These are phyloP conservation scores for Sarcoramphus papa DNA, from an alignment of 2,797 vertebrate genomes.

Conservation along the genomic window DNA sequence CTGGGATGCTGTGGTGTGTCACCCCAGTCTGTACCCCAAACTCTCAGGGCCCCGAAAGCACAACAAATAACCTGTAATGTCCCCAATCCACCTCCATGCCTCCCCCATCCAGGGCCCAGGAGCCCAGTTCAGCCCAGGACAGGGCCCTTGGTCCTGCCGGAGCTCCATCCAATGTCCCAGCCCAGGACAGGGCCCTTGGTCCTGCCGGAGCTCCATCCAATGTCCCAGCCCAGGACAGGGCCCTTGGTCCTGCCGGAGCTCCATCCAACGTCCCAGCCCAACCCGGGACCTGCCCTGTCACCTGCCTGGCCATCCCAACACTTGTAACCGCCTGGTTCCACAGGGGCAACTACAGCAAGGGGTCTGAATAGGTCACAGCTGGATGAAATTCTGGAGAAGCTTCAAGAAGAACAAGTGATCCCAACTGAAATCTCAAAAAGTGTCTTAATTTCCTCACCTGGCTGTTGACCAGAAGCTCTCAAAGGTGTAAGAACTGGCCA, in stretches of 20 bases:
- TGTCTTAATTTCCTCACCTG: neutral
- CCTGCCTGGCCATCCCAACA: neutral
- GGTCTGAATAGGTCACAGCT: neutral
- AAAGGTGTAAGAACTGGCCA: neutral
- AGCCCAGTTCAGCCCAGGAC: neutral
- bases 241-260: neutral
- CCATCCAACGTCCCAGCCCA: rapidly evolving
- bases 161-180: neutral
- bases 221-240: neutral
- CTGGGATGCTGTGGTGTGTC: neutral
- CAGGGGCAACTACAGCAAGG: neutral
- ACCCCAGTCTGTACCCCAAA: neutral
- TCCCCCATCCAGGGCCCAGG: rapidly evolving
- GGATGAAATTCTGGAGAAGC: neutral
- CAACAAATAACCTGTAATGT: neutral
- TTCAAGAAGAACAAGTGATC: neutral
- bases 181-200: rapidly evolving
- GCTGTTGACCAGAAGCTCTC: neutral
- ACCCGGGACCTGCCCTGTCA: rapidly evolving
- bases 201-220: neutral
- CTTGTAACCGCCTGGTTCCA: neutral
- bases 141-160: rapidly evolving
- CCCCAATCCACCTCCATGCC: neutral
- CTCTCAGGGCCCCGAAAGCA: neutral
- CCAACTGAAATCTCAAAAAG: neutral